Base-by-base conservation (phyloP, 1,140 invertebrate genomes). In the Scaptomyza pallida region DNA sequence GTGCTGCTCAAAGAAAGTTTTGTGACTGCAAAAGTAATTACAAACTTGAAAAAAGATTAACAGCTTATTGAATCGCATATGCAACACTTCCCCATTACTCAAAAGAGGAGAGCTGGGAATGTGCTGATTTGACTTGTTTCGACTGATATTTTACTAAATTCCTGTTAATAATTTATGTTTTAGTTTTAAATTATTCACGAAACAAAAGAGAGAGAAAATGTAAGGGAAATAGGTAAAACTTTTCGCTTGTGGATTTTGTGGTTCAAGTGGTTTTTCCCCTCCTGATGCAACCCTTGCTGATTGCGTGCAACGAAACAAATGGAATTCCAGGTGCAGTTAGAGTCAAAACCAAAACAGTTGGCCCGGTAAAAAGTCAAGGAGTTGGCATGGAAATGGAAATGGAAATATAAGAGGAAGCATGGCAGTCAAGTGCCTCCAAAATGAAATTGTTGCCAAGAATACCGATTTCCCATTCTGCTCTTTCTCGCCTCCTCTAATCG, bases 371-470 rank as follows among this genome's bases (percentile, higher is more conserved):
- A 64, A 75, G 16, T 65, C 48, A 68, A 47, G 55, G 55, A 23
- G 77, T 68, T 57, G 62, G 55, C 63, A 78, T 70, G 75, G 64
- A 55, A 45, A 59, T 70, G 75, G 64, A 55, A 45, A 59, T 48
- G 55, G 41, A 67, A 50, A 19, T 37, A 48, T 48, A 19, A 23
- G 23, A 37, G 26, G 19, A 33, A 17, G 17, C 19, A 30, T 30
- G 23, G 40, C 64, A 75, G 43, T 75, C 75, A 73, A 83, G 79
- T 83, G 75, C 37, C 45, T 60, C 23, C 45, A 57, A 83, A 79
- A 72, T 85, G 75, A 85, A 83, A 72, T 73, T 76, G 75, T 83
- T 85, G 75, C 75, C 80, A 78, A 85, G 80, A 76, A 60, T 30
- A 69, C 62, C 59, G 16, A 52, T 9, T 16, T 51, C 47, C n/a